Evolutionary conservation across 2,888 invertebrate species (phyloP), one percentile per base, ranked within the genome.

Genomic region (Tetramorium bicarinatum): DNA sequence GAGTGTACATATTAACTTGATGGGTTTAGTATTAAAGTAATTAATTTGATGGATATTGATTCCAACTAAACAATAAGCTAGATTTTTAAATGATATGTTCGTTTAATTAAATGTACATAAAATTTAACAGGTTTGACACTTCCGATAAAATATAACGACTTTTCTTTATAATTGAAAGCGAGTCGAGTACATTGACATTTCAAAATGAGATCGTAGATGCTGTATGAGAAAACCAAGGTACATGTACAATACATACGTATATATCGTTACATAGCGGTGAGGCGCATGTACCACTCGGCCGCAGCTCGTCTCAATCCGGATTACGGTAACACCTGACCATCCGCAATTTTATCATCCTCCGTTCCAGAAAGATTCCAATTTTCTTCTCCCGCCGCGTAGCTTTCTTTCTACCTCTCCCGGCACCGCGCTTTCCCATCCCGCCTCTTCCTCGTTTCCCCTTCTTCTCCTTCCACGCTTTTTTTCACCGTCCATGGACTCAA

Each of bases 311-410:
- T 87, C 90, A 89, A 93, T 93, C 92, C 92, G 92, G 93, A 92
- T 93, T 93, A 93, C 91, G 91, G 90, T 93, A 92, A 94, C 94
- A 94, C 94, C 93, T 93, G 92, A 90, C 91, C 91, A 90, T 92
- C 90, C 93, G 93, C 94, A 94, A 94, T 94, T 94, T 93, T 93
- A 93, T 94, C 92, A 92, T 93, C 92, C 92, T 91, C 87, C 91
- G 91, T 91, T 87, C 89, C 90, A 90, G 88, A 91, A 91, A 93
- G 93, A 93, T 93, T 94, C 91, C 94, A 94, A 94, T 94, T 94
- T 94, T 94, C 93, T 94, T 93, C 92, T 90, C 92, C 88, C 86
- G 85, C 69, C 72, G 74, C 85, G 71, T 84, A 72, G 83, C 54
- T 77, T 66, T 83, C 56, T 82, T 81, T 47, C 88, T 67, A 85